Evolutionary conservation across 1,140 invertebrate genomes (phyloP), one percentile per base, ranked within the genome.

Genomic region (Cotesia vestalis): DNA sequence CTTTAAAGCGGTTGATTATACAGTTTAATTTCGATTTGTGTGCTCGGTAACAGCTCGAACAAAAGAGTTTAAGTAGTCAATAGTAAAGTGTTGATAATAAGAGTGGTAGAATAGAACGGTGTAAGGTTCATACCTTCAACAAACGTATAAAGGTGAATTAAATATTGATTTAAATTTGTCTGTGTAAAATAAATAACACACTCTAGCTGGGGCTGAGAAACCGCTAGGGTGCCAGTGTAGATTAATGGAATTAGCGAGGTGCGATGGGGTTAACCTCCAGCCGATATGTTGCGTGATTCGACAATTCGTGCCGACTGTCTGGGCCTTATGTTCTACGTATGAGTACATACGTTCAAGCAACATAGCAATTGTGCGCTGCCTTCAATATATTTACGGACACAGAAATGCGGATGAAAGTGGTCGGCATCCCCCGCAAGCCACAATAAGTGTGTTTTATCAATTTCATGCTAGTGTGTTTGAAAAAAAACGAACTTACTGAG

Each of bases 191-290:
- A 55, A 46, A 46, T 46, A 46, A 46, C 5, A 46, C 6, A 46
- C 40, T 27, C 27, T 11, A 36, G 35, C 27, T 27, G 20, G 11
- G 60, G 35, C 20, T 57, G 11, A 35, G n/a, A 64, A 66, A 27
- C 14, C 38, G 63, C 11, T 51, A 14, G 17, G 17, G 40, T 51
- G 20, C 4, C 60, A 20, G 35, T 14, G 34, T 67, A 55, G 63
- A 77, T 77, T 81, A 82, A 82, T 78, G 68, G 75, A 80, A 81
- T 81, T 76, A 81, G 74, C 75, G 36, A 75, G 66, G 74, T 70
- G 76, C 71, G 78, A 81, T 77, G 75, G 78, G 80, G 70, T 83
- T 81, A 84, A 80, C 79, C 78, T 77, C 80, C 69, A 77, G 79
- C 75, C 74, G 60, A 78, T 64, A 52, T 67, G 67, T 53, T 73